phyloP scores from a whole-genome alignment of 2,113 vertebrate species.

The Cryptomyrus ogoouensis region DNA sequence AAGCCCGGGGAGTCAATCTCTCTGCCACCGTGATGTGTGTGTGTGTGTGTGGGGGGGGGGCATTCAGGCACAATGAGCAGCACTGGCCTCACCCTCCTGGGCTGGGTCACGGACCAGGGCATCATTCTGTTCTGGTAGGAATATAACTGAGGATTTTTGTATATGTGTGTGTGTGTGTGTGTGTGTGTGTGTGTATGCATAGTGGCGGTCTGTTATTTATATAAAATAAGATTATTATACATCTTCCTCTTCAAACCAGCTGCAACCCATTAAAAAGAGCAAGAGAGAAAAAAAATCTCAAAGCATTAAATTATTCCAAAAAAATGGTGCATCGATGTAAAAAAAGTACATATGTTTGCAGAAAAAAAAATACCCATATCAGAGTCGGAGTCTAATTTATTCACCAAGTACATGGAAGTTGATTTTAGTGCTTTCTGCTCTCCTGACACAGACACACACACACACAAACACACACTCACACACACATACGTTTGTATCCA shows the following conservation, averaged over 20 bases:
- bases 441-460: not conserved
- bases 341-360: not conserved
- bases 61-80: not conserved
- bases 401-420: not conserved
- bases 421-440: not conserved
- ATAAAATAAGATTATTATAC: not conserved
- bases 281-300: not conserved
- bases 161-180: not conserved
- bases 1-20: not conserved
- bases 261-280: not conserved
- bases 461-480: not conserved
- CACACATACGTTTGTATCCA: not conserved
- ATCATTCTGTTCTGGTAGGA: not conserved
- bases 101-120: not conserved
- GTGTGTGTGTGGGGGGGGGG: not conserved
- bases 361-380: not conserved
- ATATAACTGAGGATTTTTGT: not conserved
- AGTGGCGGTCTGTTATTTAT: not conserved
- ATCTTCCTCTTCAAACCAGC: not conserved
- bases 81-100: not conserved
- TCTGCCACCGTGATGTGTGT: not conserved
- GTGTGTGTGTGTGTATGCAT: not conserved
- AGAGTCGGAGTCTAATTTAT: not conserved
- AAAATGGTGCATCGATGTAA: not conserved
- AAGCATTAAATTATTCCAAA: not conserved